Evolutionary conservation across 2,888 invertebrate genomes (phyloP), one percentile per base, ranked within the genome.

Genomic region (Drosophila silvestris): DNA sequence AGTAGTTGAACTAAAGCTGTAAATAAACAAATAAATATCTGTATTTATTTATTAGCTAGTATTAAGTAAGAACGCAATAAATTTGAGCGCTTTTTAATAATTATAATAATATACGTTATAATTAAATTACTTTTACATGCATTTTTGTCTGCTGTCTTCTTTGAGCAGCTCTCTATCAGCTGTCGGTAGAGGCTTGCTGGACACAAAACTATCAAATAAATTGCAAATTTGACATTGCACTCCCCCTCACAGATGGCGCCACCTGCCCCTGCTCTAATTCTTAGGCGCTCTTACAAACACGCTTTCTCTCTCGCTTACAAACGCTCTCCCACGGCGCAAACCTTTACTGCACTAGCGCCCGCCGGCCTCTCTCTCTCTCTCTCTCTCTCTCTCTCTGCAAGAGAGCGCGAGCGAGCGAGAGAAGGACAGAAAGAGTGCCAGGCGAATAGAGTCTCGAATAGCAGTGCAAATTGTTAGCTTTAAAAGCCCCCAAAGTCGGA

Each of bases 401-500:
- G 32, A 52, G 52, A n/a, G 30, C 10, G 28, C 19, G 6, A n/a
- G 30, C 19, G 32, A 16, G 22, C 4, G 22, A 22, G 35, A 54
- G 22, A 35, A 33, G 12, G 54, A 33, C 33, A 35, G 47, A n/a
- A 39, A 47, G 53, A 67, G 33, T 51, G 56, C 22, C 19, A 65
- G 47, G 52, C 35, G 54, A 47, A 56, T 53, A 52, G 47, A 26
- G 47, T 47, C 47, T 63, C 51, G 47, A 65, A 64, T 52, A 71
- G 54, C 66, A 73, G 65, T 77, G 89, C 68, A 74, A 82, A 82
- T 72, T 73, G 75, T 81, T 76, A 74, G 74, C 71, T 79, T 76
- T 69, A 80, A 89, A 74, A 67, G 69, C 64, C 62, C 62, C 59
- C 70, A 72, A 86, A 79, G 81, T 81, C 70, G 88, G 81, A 88